A percentile compares a stretch with the other conserved stretches of the same genome.
Evolutionary conservation across 2,888 invertebrate genomes (phyloP).

Genomic region (Hypomecis punctinalis): DNA sequence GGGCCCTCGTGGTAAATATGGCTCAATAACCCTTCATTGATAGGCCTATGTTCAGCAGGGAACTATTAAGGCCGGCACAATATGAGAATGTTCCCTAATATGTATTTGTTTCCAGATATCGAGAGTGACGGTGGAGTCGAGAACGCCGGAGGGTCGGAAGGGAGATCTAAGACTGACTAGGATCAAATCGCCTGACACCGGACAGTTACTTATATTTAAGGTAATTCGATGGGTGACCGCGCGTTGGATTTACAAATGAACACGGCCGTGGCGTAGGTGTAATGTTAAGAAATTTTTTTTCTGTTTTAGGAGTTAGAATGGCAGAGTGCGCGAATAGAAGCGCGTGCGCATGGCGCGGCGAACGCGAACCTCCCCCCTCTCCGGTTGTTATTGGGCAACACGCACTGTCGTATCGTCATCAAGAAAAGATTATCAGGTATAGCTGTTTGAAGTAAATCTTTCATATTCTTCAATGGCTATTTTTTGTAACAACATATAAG

Average conservation of each 20-base stretch:
- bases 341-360: constrained; percentile 87
- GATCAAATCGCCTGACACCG: constrained; percentile 94
- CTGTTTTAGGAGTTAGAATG: constrained; percentile 91
- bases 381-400: constrained; percentile 96
- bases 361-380: constrained; percentile 90
- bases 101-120: constrained; percentile 88
- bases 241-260: no score
- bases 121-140: constrained; percentile 96
- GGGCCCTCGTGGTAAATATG: no score
- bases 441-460: no score
- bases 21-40: no score
- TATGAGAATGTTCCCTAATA: no score
- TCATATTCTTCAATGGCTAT: no score
- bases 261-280: no score
- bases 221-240: constrained; percentile 46
- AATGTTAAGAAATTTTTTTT: neutral
- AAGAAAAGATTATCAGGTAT: constrained; percentile 96
- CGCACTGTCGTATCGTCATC: constrained; percentile 96
- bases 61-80: no score
- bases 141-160: constrained; percentile 95
- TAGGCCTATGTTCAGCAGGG: no score
- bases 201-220: constrained; percentile 97
- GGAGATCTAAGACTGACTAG: constrained; percentile 96
- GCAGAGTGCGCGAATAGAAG: constrained; percentile 98
- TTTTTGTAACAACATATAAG: no score